Percentiles rank a stretch among this genome's conserved stretches.
Evolutionary conservation across 1,140 invertebrate species (phyloP).

Genomic region (Solenopsis fugax): DNA sequence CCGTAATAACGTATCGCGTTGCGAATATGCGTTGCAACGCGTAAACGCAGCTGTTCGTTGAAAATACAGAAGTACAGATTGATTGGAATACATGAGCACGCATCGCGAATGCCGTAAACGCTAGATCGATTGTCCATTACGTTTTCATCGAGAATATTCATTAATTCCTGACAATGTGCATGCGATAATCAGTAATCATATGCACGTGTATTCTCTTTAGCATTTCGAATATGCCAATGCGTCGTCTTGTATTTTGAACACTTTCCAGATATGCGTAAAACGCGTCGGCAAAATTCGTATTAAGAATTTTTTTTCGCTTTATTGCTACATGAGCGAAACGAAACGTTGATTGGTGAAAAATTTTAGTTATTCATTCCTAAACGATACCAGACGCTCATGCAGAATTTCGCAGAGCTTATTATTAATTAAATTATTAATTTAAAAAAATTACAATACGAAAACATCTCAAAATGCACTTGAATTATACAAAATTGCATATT

Average conservation of each 20-base stretch:
- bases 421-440: neutral
- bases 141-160: slow-evolving; percentile 52
- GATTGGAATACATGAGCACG: neutral
- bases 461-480: neutral
- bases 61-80: slow-evolving; percentile 44
- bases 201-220: slow-evolving; percentile 15
- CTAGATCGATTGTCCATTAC: slow-evolving; percentile 26
- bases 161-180: slow-evolving; percentile 44
- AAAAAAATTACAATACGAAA: neutral
- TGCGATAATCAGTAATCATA: slow-evolving; percentile 53
- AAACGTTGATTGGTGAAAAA: neutral
- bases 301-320: slow-evolving; percentile 5
- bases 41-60: slow-evolving; percentile 2
- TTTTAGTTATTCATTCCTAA: neutral
- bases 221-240: slow-evolving; percentile 1
- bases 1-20: slow-evolving; percentile 25
- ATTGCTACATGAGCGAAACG: neutral
- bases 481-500: neutral
- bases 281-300: neutral
- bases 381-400: neutral
- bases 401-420: neutral
- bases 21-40: neutral
- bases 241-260: slow-evolving; percentile 6
- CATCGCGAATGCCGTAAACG: neutral
- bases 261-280: neutral